phyloP scores from a whole-genome alignment of 1,140 invertebrate species.

The Helicoverpa armigera region DNA sequence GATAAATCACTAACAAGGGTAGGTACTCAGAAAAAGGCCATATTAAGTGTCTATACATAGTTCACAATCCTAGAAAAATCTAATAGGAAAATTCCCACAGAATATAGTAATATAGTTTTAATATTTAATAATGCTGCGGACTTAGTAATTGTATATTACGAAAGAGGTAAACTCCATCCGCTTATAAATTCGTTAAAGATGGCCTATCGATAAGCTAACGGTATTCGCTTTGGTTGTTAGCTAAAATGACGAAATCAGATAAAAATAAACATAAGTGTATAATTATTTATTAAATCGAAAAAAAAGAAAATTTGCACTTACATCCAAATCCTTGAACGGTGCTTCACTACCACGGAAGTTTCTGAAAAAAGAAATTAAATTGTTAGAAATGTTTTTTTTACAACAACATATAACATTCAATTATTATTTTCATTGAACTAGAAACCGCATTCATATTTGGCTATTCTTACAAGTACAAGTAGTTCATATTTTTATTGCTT shows the following conservation, averaged over 20 bases:
- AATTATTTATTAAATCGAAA: not conserved
- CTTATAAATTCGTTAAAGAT: conserved; percentile 61
- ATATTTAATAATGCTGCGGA: not conserved
- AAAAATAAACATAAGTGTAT: not conserved
- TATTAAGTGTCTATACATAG: no score
- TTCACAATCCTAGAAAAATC: no score
- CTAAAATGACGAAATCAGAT: conserved; percentile 42
- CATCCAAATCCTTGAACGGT: conserved; percentile 5
- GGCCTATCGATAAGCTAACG: conserved; percentile 59
- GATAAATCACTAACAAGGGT: no score
- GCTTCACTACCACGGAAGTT: not conserved
- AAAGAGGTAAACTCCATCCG: conserved; percentile 56
- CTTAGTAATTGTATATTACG: conserved; percentile 40
- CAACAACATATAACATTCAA: no score
- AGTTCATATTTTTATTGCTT: not conserved
- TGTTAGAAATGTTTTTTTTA: not conserved
- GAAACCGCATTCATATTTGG: no score
- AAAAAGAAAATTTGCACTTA: conserved; percentile 34
- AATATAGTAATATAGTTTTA: not conserved
- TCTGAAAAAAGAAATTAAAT: conserved; percentile 20
- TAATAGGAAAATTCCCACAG: no score
- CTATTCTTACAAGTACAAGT: no score
- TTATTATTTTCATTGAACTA: no score
- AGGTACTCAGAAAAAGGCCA: no score
- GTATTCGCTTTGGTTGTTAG: conserved; percentile 40